phyloP scores from a whole-genome alignment of 2,888 invertebrate genomes.

The Synanthedon vespiformis region DNA sequence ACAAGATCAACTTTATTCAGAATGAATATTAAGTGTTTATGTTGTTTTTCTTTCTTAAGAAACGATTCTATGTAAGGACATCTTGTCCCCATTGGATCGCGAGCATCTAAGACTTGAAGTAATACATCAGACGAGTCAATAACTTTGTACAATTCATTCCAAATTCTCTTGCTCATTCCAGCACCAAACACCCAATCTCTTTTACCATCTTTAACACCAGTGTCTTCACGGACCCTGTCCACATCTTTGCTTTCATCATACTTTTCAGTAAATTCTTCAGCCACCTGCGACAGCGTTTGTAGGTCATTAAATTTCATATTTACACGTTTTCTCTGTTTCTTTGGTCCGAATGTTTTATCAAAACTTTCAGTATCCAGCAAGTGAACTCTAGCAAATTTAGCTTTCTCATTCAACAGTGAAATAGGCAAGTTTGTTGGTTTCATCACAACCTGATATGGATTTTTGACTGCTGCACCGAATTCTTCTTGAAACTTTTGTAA shows the following conservation, averaged over 20 bases:
- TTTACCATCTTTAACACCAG: slow-evolving; percentile 82
- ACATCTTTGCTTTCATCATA: slow-evolving; percentile 88
- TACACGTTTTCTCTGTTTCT: slow-evolving; percentile 91
- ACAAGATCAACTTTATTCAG: slow-evolving; percentile 97
- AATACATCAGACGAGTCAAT: slow-evolving; percentile 98
- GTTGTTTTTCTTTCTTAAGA: slow-evolving; percentile 92
- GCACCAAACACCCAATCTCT: slow-evolving; percentile 96
- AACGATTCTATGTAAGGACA: slow-evolving; percentile 93
- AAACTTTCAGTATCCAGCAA: slow-evolving; percentile 96
- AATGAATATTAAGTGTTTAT: slow-evolving; percentile 97
- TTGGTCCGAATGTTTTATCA: slow-evolving; percentile 94
- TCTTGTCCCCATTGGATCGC: slow-evolving; percentile 97
- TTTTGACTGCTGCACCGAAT: slow-evolving; percentile 92
- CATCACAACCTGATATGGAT: slow-evolving; percentile 98
- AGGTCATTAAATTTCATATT: slow-evolving; percentile 82
- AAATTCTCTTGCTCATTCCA: slow-evolving; percentile 96
- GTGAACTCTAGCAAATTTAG: slow-evolving; percentile 92
- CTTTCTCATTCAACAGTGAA: slow-evolving; percentile 91
- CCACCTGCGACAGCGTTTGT: slow-evolving; percentile 80
- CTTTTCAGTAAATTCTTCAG: slow-evolving; percentile 76
- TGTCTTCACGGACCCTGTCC: slow-evolving; percentile 85
- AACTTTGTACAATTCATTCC: slow-evolving; percentile 99
- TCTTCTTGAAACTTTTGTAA: slow-evolving; percentile 93
- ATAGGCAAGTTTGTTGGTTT: slow-evolving; percentile 95
- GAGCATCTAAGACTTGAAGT: slow-evolving; percentile 94